Base-by-base conservation (phyloP, 2,113 vertebrate species). In the Amphiprion percula region DNA sequence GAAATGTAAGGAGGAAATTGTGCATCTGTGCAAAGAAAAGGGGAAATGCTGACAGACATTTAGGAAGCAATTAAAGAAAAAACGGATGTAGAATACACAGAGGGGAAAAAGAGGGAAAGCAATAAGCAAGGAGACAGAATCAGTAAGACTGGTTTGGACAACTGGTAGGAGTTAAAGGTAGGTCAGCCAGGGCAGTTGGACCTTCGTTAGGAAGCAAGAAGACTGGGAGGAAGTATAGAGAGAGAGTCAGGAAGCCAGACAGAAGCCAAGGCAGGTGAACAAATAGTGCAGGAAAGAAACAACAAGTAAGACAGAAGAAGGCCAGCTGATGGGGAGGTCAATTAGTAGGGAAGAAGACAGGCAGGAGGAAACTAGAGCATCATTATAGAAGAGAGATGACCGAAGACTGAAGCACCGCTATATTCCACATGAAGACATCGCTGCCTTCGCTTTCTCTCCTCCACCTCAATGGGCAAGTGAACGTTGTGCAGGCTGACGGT, bases 201-300 rank as follows among this genome's bases (percentile, higher is more conserved):
- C 7, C 19, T 16, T 82, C 21, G 7, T 76, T 79, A 68, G 56
- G 33, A 79, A 50, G 56, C 37, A 47, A 59, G 30, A 44, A 50
- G 58, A 53, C 39, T n/a, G 23, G 37, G 14, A 65, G 55, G 52
- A 26, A 52, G 39, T 4, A n/a, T 50, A 50, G 6, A 37, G 41
- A 60, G 28, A 60, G 54, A 56, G 54, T n/a, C 70, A 64, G 33
- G 14, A 41, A 23, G 71, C 4, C 28, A 68, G 50, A 58, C 21
- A 33, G 26, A 53, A 60, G 72, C 19, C 76, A 61, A 37, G 33
- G 59, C 33, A 37, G 37, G 77, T 69, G 53, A 72, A 53, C 11
- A 0, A 47, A 47, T 11, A 56, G 41, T 15, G 8, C 55, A 28
- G 37, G 6, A 60, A 61, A 10, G 10, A 21, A 70, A 63, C 2